Evolutionary conservation across 2,888 invertebrate species (phyloP), one percentile per base, ranked within the genome.

Genomic region (Callimorpha dominula): DNA sequence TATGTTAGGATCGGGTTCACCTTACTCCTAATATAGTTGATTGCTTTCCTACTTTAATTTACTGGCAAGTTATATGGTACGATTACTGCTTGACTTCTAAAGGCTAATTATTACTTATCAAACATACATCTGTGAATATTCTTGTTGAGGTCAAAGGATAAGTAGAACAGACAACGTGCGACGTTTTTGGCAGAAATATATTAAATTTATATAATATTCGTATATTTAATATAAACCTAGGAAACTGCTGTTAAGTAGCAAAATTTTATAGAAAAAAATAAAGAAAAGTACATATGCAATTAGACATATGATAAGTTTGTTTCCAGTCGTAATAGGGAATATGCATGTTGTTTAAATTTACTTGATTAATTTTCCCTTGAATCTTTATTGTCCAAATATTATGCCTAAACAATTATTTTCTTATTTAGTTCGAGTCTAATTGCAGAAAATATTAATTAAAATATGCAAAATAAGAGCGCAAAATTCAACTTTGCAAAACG

Each of bases 11-110:
- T 65, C 49, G n/a, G 12, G 17, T 71, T 57, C 57, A 46, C 46
- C 20, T 65, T 60, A 49, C 42, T n/a, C 14, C 49, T 71, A 17
- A 40, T 54, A 54, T 70, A 43, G 43, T 49, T 71, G 57, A 54
- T 70, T 70, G 46, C 54, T 17, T 70, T 17, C 57, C 65, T 49
- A 57, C 65, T 54, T 54, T 70, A 15, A 65, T 65, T 70, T 57
- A 54, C 54, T 43, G 2, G 54, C 43, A 65, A 42, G 9, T 63
- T 31, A 31, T 63, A 42, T 50, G 50, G 50, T 54, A 20, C 15
- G 65, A 15, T n/a, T 70, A 14, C 43, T 70, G 7, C 54, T 15
- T 65, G 54, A 70, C 52, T 49, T 70, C 42, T 69, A 42, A 62
- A 40, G 49, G 3, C 15, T 49, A n/a, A 20, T 63, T 69, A 49